A percentile compares a stretch with the other conserved stretches of the same genome.
Conservation (phyloP, 2,888 invertebrate genomes). For the Folsomia manolachei region DNA sequence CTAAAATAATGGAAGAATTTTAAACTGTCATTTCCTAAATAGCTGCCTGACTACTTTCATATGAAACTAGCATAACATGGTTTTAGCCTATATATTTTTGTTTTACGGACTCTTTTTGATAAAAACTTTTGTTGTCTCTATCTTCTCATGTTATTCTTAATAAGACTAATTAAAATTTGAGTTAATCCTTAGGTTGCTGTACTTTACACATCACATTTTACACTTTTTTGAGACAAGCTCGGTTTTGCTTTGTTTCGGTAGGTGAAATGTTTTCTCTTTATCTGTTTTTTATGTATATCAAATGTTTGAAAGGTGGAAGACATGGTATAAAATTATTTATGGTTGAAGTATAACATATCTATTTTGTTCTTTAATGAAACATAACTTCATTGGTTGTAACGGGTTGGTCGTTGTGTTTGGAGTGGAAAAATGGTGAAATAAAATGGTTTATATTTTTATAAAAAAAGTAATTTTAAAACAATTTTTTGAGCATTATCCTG, state of each 20-base stretch:
- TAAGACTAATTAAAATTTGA: background rate
- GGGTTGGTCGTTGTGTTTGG: no score
- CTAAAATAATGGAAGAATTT: background rate
- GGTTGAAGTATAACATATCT: background rate
- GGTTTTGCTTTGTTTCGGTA: background rate
- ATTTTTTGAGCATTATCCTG: background rate
- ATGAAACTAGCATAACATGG: no score
- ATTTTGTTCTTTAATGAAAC: conserved; percentile 7
- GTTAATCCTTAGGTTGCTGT: conserved; percentile 4
- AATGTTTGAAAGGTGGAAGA: no score
- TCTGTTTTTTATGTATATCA: no score
- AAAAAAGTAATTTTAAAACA: background rate
- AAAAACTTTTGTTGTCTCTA: background rate
- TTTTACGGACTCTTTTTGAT: background rate
- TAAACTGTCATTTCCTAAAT: no score
- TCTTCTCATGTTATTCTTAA: no score
- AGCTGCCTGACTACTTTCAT: no score
- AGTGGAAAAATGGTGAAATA: background rate
- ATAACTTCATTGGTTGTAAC: no score
- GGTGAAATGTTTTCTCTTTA: background rate
- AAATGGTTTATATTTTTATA: background rate
- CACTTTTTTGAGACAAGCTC: background rate
- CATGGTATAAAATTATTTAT: background rate
- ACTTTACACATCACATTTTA: no score
- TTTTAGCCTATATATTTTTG: background rate